These are phyloP conservation scores for Sapayoa aenigma DNA, from an alignment of 2,113 vertebrate genomes.

Conservation along the genomic window DNA sequence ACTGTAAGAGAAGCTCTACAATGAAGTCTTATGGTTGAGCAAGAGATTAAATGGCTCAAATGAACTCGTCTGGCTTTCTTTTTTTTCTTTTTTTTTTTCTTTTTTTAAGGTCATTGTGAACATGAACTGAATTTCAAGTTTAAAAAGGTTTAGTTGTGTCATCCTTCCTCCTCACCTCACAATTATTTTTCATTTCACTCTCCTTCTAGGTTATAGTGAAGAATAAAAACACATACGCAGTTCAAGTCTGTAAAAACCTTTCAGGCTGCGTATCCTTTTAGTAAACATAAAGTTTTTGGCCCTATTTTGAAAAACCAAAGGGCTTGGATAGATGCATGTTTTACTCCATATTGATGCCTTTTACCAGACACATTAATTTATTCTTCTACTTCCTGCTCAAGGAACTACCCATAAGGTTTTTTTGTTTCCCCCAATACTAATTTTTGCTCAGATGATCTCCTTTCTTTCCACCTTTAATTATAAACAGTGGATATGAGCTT, in stretches of 20 bases:
- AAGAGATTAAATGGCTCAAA: background rate
- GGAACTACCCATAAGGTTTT: background rate
- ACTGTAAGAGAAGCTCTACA: background rate
- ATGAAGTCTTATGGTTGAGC: background rate
- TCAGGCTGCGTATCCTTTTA: background rate
- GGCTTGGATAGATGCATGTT: background rate
- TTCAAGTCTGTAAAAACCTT: background rate
- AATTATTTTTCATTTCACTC: background rate
- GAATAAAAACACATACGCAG: background rate
- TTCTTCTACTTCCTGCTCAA: background rate
- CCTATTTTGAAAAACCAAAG: background rate
- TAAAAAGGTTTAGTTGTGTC: background rate
- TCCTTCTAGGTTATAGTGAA: background rate
- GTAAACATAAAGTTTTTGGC: background rate
- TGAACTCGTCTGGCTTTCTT: background rate
- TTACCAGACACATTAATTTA: background rate
- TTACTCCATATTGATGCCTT: background rate
- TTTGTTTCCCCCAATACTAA: background rate
- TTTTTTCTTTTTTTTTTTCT: background rate
- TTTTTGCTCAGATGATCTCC: background rate
- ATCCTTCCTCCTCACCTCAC: background rate
- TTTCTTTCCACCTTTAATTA: background rate
- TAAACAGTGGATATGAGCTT: background rate
- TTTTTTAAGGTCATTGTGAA: background rate
- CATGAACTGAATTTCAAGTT: background rate